Evolutionary conservation across 2,888 invertebrate species (phyloP), one percentile per base, ranked within the genome.

Genomic region (Drosophila atripex): DNA sequence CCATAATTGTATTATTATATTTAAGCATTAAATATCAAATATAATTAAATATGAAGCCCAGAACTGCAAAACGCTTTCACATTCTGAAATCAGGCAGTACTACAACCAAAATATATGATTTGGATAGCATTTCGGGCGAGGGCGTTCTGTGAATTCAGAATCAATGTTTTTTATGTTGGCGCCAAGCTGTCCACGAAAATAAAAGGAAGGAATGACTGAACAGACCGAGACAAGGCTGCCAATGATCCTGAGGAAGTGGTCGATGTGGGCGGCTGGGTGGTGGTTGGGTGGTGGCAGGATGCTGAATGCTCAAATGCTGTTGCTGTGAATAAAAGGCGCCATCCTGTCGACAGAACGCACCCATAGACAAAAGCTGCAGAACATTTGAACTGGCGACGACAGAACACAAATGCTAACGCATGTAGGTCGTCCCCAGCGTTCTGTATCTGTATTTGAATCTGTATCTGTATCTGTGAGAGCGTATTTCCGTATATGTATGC

Each of bases 161-260:
- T 82, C 83, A 75, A 86, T 80, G 71, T 75, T 82, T 75, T 86
- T 79, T 83, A 83, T 88, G 75, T 71, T 88, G 84, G 84, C 84
- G 84, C 88, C 84, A 75, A 59, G 23, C 60, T 75, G 84, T 84
- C 84, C 76, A 53, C 71, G 70, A 86, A 86, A 86, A 86, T 83
- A 88, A 82, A 68, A 73, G 70, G 57, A 74, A 77, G 65, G 63
- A 53, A 45, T 45, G 45, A 46, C 66, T 53, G 53, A 65, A 32
- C 56, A 66, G 45, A 54, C 68, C 23, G 41, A 68, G 46, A 30
- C 46, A 56, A 64, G 53, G 66, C 66, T 64, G 47, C 60, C 60
- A 47, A 61, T 60, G 63, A 61, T 41, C 41, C 61, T 16, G 41
- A 11, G 23, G 25, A 12, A 23, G 30, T 47, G 54, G 32, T 18